phyloP scores from a whole-genome alignment of 2,797 vertebrate genomes.

The Argya squamiceps region DNA sequence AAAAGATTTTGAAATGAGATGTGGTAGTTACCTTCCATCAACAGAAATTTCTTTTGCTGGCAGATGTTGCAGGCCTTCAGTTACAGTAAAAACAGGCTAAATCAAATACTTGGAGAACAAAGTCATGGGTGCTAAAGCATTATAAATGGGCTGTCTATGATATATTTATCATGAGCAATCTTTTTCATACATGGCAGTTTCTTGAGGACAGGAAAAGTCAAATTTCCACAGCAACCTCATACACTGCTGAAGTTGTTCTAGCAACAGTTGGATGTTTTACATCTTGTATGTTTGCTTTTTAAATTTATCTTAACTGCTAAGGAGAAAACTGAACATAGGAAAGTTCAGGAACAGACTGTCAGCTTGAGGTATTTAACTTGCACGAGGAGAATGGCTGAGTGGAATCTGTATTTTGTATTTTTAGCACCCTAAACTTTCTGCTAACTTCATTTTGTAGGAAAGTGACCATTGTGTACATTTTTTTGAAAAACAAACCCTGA shows the following conservation, averaged over 20 bases:
- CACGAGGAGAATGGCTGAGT: neutral
- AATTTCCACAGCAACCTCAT: neutral
- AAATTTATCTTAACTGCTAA: neutral
- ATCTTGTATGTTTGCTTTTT: neutral
- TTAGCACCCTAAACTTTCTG: neutral
- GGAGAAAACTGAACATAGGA: neutral
- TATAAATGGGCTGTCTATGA: neutral
- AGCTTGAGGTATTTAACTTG: neutral
- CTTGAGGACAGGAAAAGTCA: neutral
- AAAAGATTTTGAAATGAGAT: neutral
- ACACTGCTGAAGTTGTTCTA: neutral
- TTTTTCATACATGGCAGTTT: neutral
- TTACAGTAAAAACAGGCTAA: neutral
- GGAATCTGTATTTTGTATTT: neutral
- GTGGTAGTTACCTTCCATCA: neutral
- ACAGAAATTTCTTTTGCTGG: neutral
- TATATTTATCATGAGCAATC: neutral
- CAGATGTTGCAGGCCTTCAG: neutral
- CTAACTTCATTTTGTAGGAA: neutral
- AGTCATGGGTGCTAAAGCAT: neutral
- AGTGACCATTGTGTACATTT: accelerated
- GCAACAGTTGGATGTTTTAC: neutral
- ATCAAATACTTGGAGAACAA: neutral
- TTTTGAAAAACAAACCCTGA: neutral
- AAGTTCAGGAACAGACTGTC: neutral